Conservation (phyloP, 1,140 invertebrate species). For the Patella vulgata region DNA sequence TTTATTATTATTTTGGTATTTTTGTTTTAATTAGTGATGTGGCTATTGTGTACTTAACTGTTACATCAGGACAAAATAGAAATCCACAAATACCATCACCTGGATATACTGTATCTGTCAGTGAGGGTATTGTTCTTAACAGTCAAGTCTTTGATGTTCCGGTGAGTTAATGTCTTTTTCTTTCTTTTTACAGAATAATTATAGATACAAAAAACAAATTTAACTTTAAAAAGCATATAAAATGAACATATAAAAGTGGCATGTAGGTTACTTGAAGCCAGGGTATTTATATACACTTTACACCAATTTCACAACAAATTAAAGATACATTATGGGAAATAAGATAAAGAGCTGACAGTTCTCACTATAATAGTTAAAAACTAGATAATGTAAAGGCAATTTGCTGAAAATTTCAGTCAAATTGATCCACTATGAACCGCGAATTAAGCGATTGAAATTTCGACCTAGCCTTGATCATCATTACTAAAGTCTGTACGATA, state of each 20-base stretch:
- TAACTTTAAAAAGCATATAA: neutral
- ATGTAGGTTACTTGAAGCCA: neutral
- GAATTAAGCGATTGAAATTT: too few relatives aligned
- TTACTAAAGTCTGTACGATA: too few relatives aligned
- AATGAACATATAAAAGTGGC: neutral
- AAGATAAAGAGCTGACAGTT: too few relatives aligned
- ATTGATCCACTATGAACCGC: too few relatives aligned
- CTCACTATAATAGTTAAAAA: too few relatives aligned
- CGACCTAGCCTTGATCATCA: too few relatives aligned
- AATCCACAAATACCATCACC: conserved; percentile 37
- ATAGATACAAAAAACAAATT: neutral
- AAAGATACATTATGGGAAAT: too few relatives aligned
- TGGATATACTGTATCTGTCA: conserved; percentile 44
- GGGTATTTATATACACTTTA: neutral
- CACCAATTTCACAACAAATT: too few relatives aligned
- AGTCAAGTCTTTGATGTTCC: conserved; percentile 37
- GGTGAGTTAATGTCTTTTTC: conserved; percentile 25
- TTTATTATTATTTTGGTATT: too few relatives aligned
- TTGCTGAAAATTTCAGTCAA: too few relatives aligned
- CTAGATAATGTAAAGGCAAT: too few relatives aligned
- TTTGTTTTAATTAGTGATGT: conserved; percentile 25
- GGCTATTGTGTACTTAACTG: conserved; percentile 37
- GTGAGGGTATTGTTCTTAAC: conserved; percentile 40
- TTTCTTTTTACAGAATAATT: neutral
- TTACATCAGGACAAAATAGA: conserved; percentile 39